Base-by-base conservation (phyloP, 2,797 vertebrate species). In the Amazona ochrocephala region DNA sequence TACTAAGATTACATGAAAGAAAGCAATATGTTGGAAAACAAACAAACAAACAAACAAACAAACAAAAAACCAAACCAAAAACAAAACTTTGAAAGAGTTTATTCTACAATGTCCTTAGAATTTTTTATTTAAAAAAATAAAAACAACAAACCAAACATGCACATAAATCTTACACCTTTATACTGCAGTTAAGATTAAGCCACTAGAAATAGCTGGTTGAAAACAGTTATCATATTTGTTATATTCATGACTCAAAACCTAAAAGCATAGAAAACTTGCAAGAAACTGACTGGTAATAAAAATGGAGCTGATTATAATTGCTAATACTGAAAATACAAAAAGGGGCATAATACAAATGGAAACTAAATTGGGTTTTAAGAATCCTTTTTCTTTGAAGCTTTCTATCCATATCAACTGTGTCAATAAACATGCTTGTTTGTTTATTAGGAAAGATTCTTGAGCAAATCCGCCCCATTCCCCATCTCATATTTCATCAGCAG, bases 311-410 rank as follows among this genome's bases (percentile, higher is more conserved):
- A 71, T 93, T 79, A 44, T 82, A 42, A 53, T 45, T 90, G 32
- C 26, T 93, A 65, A 58, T 22, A 12, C 9, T n/a, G 39, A 84
- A 87, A 93, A 94, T 53, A 56, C 47, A 71, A 71, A 95, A 94
- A 66, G 7, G 8, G 5, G 21, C 10, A 74, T 64, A 58, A 70
- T 70, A 47, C 0, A 0, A 82, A 71, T 85, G 32, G 76, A 93
- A 85, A 26, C 14, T 72, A 65, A 85, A 80, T 6, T 50, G 17
- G 16, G 45, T 80, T 79, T 95, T 77, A 85, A 74, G 68, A 83
- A 62, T 61, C 0, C 0, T 77, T 88, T 89, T 5, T 82, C 47
- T 87, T 78, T 75, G 83, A 91, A 89, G 10, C 9, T 87, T 65
- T 64, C 30, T 82, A 12, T 32, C 71, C 18, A 7, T 68, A 58